phyloP scores from a whole-genome alignment of 2,797 vertebrate species.

The Crotalus adamanteus region DNA sequence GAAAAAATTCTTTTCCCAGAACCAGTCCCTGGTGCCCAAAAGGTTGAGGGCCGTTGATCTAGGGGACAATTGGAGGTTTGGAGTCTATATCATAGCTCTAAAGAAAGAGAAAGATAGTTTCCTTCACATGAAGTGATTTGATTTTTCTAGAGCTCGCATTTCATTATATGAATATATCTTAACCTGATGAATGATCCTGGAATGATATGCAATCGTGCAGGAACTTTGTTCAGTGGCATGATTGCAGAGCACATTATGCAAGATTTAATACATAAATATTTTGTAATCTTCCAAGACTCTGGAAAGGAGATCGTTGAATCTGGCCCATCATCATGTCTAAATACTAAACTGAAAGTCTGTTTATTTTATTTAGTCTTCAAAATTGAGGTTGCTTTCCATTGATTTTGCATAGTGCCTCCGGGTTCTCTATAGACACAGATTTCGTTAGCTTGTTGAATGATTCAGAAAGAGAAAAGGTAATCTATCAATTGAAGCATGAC shows the following conservation, averaged over 20 bases:
- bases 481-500: not conserved
- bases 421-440: constrained; percentile 45
- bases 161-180: not conserved
- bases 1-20: too few species aligned
- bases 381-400: constrained; percentile 51
- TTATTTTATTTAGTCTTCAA: constrained; percentile 47
- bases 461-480: constrained; percentile 11
- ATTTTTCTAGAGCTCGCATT: not conserved
- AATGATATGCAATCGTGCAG: not conserved
- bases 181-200: not conserved
- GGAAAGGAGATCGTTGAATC: constrained; percentile 43
- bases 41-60: too few species aligned
- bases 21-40: too few species aligned
- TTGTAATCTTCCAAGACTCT: constrained; percentile 35
- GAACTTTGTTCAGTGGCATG: not conserved
- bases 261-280: not conserved
- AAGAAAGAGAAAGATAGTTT: not conserved
- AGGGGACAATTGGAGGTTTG: not conserved
- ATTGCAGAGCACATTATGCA: not conserved
- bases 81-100: not conserved
- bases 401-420: constrained; percentile 53
- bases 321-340: constrained; percentile 40
- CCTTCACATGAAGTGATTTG: not conserved
- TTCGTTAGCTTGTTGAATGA: constrained; percentile 5
- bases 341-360: constrained; percentile 43